Conservation (phyloP, 2,888 invertebrate species). For the Nemurella pictetii region DNA sequence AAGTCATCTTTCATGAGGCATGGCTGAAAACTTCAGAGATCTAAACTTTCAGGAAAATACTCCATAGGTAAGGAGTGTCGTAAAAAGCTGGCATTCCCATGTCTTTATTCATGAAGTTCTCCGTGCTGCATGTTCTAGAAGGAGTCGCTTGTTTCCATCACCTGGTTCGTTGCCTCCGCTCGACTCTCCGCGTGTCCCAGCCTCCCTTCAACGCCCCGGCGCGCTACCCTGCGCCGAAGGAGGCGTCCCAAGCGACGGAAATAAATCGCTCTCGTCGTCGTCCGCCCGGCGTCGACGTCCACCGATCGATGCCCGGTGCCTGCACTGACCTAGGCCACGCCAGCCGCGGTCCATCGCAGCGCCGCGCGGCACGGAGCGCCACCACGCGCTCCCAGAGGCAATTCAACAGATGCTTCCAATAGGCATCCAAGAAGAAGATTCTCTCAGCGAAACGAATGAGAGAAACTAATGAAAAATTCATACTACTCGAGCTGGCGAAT, state of each 20-base stretch:
- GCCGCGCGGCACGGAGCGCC: background rate
- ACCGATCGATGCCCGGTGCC: background rate
- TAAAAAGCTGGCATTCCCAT: too few relatives aligned
- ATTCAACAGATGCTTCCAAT: conserved; percentile 29
- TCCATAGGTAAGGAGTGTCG: too few relatives aligned
- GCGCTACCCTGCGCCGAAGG: background rate
- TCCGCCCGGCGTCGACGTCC: background rate
- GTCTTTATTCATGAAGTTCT: too few relatives aligned
- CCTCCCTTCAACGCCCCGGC: background rate
- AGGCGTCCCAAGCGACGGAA: background rate
- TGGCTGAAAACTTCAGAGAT: too few relatives aligned
- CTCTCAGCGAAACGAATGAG: conserved; percentile 19
- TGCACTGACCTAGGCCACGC: background rate
- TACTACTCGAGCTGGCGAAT: background rate
- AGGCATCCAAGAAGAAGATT: background rate
- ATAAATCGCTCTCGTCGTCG: background rate
- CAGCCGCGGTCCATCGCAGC: background rate
- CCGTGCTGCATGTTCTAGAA: too few relatives aligned
- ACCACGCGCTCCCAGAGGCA: background rate
- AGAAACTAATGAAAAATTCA: conserved; percentile 31
- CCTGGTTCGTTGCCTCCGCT: background rate
- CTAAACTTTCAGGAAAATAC: too few relatives aligned
- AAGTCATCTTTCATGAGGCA: too few relatives aligned
- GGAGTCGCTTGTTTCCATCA: background rate
- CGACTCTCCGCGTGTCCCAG: too few relatives aligned